Evolutionary conservation across 2,797 vertebrate species (phyloP), one percentile per base, ranked within the genome.

Genomic region (Notolepis coatsorum): DNA sequence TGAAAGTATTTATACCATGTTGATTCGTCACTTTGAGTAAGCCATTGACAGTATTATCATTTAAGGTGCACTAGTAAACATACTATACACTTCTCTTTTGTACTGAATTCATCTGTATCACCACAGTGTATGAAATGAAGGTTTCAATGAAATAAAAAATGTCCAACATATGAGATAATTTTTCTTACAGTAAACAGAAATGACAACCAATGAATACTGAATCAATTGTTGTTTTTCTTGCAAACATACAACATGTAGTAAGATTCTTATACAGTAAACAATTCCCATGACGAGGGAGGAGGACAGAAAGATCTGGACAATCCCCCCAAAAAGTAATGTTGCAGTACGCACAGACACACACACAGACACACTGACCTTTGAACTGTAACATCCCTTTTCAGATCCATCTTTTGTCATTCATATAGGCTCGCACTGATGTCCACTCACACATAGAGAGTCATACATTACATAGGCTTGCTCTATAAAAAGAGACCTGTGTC

Each of bases 41-140:
- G 21, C 60, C 52, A 55, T 62, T 41, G 33, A 52, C 72, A 74
- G 66, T 80, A 67, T 77, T 82, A 73, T 68, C 37, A 65, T 64
- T 75, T 55, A 47, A 52, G 50, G 54, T 77, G 69, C 71, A 69
- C 64, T 60, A 48, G 31, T 47, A 58, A 37, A 59, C n/a, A 60
- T 24, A 66, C 31, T 68, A 57, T 66, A 45, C 38, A 37, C 47
- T 71, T 45, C 5, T 58, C 31, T 61, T 75, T 77, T 84, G 67
- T 69, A 72, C 62, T 17, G 52, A 48, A 48, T 61, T 0, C 30
- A 33, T 53, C 31, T 70, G 37, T 50, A 33, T 52, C 66, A 62
- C 57, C 71, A 59, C 58, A 57, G 21, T 69, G 30, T 76, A 62
- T 61, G 21, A 63, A 54, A 63, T 63, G 68, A 67, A 15, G 7